Evolutionary conservation across 2,888 invertebrate genomes (phyloP).

Genomic region (Allygus modestus): DNA sequence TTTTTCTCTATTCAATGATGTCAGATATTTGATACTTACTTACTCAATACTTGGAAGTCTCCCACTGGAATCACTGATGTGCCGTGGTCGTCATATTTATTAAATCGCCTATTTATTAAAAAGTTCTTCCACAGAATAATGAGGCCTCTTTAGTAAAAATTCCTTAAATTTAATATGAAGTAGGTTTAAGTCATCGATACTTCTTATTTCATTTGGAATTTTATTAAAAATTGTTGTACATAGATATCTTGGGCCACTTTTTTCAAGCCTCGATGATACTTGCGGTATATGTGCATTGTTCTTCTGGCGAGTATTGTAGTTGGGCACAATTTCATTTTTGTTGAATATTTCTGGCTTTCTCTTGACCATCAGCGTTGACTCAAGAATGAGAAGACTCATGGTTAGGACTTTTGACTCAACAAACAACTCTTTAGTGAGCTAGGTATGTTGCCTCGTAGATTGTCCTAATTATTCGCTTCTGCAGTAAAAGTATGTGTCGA

Average conservation of each 20-base stretch:
- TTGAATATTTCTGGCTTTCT: constrained; percentile 16
- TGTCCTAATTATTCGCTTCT: constrained; percentile 13
- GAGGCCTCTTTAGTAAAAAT: not conserved
- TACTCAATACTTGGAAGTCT: constrained; percentile 6
- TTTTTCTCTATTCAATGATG: no score
- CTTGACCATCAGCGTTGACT: constrained; percentile 27
- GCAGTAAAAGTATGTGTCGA: constrained; percentile 4
- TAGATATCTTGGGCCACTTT: constrained; percentile 15
- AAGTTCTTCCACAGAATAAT: not conserved
- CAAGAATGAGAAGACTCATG: not conserved
- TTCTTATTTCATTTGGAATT: not conserved
- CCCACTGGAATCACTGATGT: not conserved
- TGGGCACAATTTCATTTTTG: not conserved
- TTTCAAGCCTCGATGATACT: constrained; percentile 1
- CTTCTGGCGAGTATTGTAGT: not conserved
- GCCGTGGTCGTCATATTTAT: not conserved
- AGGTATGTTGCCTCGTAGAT: constrained; percentile 5
- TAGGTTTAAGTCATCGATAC: not conserved
- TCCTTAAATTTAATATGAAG: not conserved
- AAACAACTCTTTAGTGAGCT: constrained; percentile 32
- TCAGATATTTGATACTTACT: no score
- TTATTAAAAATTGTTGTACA: constrained; percentile 4
- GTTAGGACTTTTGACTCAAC: constrained; percentile 14
- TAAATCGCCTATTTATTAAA: not conserved
- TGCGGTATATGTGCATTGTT: not conserved